Evolutionary conservation across 1,140 invertebrate genomes (phyloP), one percentile per base, ranked within the genome.

Genomic region (Globodera rostochiensis): DNA sequence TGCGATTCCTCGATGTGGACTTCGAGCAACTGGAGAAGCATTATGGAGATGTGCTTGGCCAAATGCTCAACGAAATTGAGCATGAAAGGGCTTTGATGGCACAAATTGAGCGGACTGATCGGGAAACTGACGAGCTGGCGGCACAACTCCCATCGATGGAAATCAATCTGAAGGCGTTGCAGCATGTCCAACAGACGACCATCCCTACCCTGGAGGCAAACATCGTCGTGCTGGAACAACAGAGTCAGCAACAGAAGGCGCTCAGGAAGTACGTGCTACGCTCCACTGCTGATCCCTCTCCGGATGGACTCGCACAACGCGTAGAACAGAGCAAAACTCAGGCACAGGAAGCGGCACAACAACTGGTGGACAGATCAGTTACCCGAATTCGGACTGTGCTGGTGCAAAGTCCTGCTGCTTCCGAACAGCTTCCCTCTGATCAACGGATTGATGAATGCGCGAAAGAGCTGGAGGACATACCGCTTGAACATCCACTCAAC

Each of bases 1-100:
- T 86, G 45, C 86, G 85, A 25, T 86, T 86, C 73, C 79, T 88
- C 45, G 85, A 86, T 67, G 81, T 87, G n/a, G 85, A 86, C 60
- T 78, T 73, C 25, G 86, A 87, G 60, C 86, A 86, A 60, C 80
- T 81, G 53, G 73, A 86, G n/a, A 71, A 87, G 53, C 85, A 86
- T 73, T 87, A 80, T 73, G 82, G 83, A 45, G 84, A 84, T 13
- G 21, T 84, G n/a, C 21, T 87, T 15, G 84, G 49, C 45, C 77
- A 80, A 15, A 50, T 82, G 36, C 77, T 21, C 49, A 47, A 45
- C 21, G 82, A 82, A 79, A 77, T 82, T n/a, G 82, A 80, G 47
- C 64, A 73, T 19, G 82, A 82, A 70, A 77, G 83, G 53, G 45
- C 46, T 11, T 25, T 80, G 77, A 49, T n/a, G 47, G 78, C 49